Conservation (phyloP, 2,888 invertebrate species). For the Euclidia mi region DNA sequence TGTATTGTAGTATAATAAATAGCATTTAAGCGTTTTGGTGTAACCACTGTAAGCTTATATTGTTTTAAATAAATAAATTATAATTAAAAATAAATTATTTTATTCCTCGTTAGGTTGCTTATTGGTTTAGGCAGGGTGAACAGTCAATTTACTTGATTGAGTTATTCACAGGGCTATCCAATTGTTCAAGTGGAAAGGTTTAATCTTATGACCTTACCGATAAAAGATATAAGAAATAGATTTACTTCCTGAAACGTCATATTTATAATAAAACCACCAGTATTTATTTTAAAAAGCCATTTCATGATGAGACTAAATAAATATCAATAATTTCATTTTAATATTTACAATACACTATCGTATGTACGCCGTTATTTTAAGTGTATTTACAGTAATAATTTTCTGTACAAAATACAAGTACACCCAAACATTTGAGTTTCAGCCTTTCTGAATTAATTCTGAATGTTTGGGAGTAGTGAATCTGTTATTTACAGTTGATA, state of each 20-base stretch:
- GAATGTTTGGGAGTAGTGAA: conserved; percentile 14
- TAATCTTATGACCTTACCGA: conserved; percentile 5
- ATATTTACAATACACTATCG: conserved; percentile 56
- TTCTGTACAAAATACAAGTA: conserved; percentile 35
- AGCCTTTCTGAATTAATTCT: too few relatives aligned
- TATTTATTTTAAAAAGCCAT: conserved; percentile 44
- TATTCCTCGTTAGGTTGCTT: conserved; percentile 23
- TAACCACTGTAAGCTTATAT: too few relatives aligned
- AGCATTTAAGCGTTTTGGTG: too few relatives aligned
- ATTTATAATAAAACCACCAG: too few relatives aligned
- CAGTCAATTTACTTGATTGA: conserved; percentile 57
- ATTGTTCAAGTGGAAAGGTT: conserved; percentile 18
- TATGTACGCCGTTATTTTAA: conserved; percentile 57
- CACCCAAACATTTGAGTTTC: conserved; percentile 18
- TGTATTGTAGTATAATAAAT: too few relatives aligned
- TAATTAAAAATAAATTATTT: too few relatives aligned
- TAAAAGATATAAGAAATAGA: conserved; percentile 8
- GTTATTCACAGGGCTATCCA: conserved; percentile 45
- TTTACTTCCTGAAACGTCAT: not conserved
- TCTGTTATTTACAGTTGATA: conserved; percentile 41
- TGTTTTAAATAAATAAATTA: too few relatives aligned
- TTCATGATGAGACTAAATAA: conserved; percentile 53
- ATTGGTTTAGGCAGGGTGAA: conserved; percentile 50
- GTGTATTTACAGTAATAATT: conserved; percentile 57
- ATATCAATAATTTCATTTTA: conserved; percentile 54